These are phyloP conservation scores for Platypus cylindrus DNA, from an alignment of 2,888 invertebrate species.

Conservation along the genomic window DNA sequence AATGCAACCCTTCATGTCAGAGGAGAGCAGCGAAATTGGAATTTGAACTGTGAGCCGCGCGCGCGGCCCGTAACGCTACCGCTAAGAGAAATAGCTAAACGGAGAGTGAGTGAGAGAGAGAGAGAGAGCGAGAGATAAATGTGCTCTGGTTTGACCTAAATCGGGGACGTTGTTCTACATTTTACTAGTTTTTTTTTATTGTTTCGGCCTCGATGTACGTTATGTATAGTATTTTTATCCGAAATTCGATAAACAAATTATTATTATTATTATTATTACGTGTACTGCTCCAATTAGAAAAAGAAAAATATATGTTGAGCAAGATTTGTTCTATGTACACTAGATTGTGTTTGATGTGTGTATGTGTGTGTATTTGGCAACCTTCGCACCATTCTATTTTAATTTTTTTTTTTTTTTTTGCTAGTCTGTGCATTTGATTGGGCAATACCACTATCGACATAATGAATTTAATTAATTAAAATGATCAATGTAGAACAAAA, in stretches of 20 bases:
- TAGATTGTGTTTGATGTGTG: constrained; percentile 5
- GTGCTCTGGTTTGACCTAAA: constrained; percentile 20
- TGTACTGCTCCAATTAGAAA: constrained; percentile 12
- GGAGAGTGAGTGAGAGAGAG: constrained; percentile 16
- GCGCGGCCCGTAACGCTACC: too few relatives aligned
- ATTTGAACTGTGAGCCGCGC: too few relatives aligned
- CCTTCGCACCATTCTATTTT: constrained; percentile 12
- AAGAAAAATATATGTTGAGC: too few relatives aligned
- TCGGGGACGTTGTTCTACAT: constrained; percentile 22
- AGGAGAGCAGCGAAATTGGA: too few relatives aligned
- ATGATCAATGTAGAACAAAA: too few relatives aligned
- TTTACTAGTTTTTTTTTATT: constrained; percentile 19
- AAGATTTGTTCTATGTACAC: constrained; percentile 8
- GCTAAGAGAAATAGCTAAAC: too few relatives aligned
- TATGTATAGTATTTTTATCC: too few relatives aligned
- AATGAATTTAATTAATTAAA: too few relatives aligned
- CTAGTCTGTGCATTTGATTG: too few relatives aligned
- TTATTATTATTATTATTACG: too few relatives aligned
- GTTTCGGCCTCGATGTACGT: constrained; percentile 18
- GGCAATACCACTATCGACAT: too few relatives aligned
- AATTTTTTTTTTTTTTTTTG: constrained; percentile 5
- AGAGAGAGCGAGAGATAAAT: constrained; percentile 19
- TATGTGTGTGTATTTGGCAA: constrained; percentile 8
- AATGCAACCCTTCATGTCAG: too few relatives aligned
- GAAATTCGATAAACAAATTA: constrained; percentile 17